phyloP scores from a whole-genome alignment of 2,888 invertebrate species.

The Ormyrus rosae region DNA sequence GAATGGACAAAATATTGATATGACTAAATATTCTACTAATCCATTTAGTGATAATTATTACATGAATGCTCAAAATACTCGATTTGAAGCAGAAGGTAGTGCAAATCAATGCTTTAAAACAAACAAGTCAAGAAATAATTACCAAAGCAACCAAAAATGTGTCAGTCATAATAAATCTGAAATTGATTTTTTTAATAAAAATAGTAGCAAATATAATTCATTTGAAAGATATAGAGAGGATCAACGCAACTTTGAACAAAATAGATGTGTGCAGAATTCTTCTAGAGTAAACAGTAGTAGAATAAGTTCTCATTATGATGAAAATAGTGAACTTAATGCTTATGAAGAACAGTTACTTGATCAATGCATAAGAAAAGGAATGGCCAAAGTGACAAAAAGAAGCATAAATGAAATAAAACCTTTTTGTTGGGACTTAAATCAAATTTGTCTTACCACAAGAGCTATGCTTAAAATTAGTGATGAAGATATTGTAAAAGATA shows the following conservation, averaged over 20 bases:
- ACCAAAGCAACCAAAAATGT: constrained; percentile 2
- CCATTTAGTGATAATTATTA: neutral
- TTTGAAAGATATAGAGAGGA: constrained; percentile 4
- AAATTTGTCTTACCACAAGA: constrained; percentile 54
- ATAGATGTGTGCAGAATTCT: neutral
- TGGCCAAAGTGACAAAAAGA: constrained; percentile 52
- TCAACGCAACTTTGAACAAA: neutral
- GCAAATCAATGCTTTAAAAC: neutral
- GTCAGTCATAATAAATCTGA: neutral
- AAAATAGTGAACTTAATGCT: constrained; percentile 34
- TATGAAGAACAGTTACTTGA: constrained; percentile 56
- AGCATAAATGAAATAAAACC: constrained; percentile 50
- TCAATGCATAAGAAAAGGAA: constrained; percentile 55
- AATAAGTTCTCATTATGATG: neutral
- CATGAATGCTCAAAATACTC: neutral
- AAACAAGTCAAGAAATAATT: neutral
- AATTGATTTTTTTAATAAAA: constrained; percentile 6
- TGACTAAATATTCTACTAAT: neutral
- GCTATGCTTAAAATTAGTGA: constrained; percentile 30
- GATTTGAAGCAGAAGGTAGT: neutral
- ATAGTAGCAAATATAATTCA: neutral
- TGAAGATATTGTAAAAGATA: constrained; percentile 32
- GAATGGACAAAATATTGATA: neutral
- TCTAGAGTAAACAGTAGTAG: neutral
- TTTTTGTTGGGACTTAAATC: constrained; percentile 55